Conservation (phyloP, 92 coral and sea anemone genomes). For the Palythoa caribaeorum region DNA sequence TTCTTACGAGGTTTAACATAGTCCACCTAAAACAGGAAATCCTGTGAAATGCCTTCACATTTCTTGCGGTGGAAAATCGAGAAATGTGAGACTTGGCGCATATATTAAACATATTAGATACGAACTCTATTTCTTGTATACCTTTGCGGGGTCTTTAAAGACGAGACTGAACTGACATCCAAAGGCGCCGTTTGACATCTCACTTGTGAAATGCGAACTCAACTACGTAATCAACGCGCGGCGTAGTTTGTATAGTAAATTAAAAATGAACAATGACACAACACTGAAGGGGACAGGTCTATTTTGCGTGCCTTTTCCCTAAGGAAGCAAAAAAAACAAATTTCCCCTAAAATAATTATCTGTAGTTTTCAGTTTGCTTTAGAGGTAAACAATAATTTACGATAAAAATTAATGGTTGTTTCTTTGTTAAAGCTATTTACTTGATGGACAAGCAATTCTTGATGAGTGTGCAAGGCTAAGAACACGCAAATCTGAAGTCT, state of each 20-base stretch:
- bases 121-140: not conserved
- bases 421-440: not conserved
- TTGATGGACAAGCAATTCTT: not conserved
- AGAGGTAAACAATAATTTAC: not conserved
- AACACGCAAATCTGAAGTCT: slow-evolving; percentile 5
- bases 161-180: not conserved
- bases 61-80: not conserved
- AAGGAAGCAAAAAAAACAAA: not conserved
- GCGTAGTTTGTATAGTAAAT: not conserved
- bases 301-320: not conserved
- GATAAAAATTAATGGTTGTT: not conserved
- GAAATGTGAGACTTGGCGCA: not conserved
- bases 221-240: not conserved
- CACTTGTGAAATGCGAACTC: not conserved
- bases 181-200: not conserved
- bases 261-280: not conserved
- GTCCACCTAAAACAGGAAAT: not conserved
- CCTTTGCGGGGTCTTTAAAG: not conserved
- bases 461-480: not conserved
- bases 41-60: not conserved
- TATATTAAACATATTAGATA: not conserved
- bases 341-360: not conserved
- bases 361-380: not conserved
- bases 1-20: not conserved
- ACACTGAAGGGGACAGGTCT: not conserved